These are phyloP conservation scores for Spisula subtruncata DNA, from an alignment of 2,888 invertebrate species.

Conservation along the genomic window DNA sequence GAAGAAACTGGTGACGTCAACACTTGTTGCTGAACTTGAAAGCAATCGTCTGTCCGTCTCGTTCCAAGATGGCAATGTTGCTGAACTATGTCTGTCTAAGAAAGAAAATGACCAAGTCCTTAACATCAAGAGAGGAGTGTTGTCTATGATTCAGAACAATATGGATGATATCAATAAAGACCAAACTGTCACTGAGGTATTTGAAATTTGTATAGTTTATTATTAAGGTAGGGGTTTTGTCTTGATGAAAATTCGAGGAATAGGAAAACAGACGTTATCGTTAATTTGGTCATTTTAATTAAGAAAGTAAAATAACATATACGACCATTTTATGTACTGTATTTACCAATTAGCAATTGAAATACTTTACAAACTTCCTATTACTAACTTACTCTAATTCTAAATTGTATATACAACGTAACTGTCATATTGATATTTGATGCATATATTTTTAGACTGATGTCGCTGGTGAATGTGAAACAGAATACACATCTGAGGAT, in stretches of 20 bases:
- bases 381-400: no score
- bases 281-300: no score
- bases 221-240: no score
- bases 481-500: constrained; percentile 90
- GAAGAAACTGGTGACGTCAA: constrained; percentile 50
- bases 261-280: no score
- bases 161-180: constrained; percentile 65
- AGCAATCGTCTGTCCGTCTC: constrained; percentile 61
- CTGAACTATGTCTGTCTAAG: constrained; percentile 60
- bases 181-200: constrained; percentile 66
- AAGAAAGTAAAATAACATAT: no score
- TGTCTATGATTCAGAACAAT: constrained; percentile 67
- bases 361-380: no score
- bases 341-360: no score
- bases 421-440: background rate
- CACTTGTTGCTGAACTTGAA: constrained; percentile 50
- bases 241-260: no score
- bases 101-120: constrained; percentile 48
- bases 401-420: no score
- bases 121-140: constrained; percentile 70
- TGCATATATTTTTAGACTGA: constrained; percentile 89
- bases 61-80: constrained; percentile 69
- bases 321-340: no score
- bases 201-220: background rate
- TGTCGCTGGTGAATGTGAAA: constrained; percentile 94